A percentile compares a stretch with the other conserved stretches of the same genome.
Evolutionary conservation across 2,113 vertebrate genomes (phyloP).

Genomic region (Romanogobio albipinnatus): DNA sequence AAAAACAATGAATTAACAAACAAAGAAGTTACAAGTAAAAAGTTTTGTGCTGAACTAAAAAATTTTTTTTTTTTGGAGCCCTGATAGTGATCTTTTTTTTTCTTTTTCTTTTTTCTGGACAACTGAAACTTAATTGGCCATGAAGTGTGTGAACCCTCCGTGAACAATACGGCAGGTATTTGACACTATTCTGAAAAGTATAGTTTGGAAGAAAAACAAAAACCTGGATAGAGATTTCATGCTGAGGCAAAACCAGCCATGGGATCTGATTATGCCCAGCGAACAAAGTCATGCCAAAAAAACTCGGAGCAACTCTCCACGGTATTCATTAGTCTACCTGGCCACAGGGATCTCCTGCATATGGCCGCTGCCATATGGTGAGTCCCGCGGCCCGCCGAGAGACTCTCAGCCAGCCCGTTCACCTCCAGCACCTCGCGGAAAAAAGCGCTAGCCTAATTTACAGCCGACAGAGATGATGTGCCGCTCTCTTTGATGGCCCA

Average conservation of each 20-base stretch:
- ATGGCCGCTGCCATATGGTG: conserved; percentile 72
- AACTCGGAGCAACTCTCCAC: conserved; percentile 68
- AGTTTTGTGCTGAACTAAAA: not conserved
- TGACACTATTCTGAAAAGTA: not conserved
- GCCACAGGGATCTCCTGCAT: conserved; percentile 71
- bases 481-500: not conserved
- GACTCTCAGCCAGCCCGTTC: conserved; percentile 54
- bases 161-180: not conserved
- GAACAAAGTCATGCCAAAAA: conserved; percentile 64
- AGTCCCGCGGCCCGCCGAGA: conserved; percentile 66
- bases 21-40: too few relatives aligned
- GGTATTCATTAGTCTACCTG: conserved; percentile 78
- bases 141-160: not conserved
- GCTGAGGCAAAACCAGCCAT: conserved; percentile 44
- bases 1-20: too few relatives aligned
- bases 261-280: conserved; percentile 60
- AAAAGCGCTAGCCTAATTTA: not conserved
- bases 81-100: not conserved
- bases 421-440: conserved; percentile 32
- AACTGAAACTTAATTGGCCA: not conserved
- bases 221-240: not conserved
- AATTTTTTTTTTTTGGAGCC: not conserved
- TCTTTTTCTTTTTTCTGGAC: not conserved
- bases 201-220: too few relatives aligned
- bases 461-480: not conserved